A percentile compares a stretch with the other conserved stretches of the same genome.
These are phyloP conservation scores for Tholera decimalis DNA, from an alignment of 2,888 invertebrate species.

Conservation along the genomic window DNA sequence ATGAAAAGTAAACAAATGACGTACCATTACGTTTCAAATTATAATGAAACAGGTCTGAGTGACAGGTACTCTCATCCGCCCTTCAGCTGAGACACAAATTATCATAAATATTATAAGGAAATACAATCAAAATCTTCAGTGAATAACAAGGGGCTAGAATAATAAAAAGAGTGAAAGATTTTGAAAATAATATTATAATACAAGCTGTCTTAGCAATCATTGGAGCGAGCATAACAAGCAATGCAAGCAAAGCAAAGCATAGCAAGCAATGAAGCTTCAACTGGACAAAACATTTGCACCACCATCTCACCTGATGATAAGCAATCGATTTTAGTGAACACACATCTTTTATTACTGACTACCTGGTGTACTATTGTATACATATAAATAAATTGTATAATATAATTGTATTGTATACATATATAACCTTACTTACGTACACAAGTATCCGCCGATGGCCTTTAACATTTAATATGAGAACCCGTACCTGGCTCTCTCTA, in stretches of 20 bases:
- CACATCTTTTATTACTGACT: no score
- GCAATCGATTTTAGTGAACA: no score
- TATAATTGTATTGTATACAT: no score
- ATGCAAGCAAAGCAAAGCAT: no score
- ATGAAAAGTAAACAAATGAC: constrained; percentile 38
- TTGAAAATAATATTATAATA: constrained; percentile 1
- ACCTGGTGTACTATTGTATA: no score
- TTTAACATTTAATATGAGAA: constrained; percentile 9
- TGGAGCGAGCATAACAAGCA: no score
- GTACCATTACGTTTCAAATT: constrained; percentile 29
- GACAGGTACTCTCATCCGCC: constrained; percentile 34
- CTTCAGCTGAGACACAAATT: constrained; percentile 26
- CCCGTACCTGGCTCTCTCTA: constrained; percentile 21
- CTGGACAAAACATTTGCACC: no score
- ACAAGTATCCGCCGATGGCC: not conserved
- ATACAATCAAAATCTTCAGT: constrained; percentile 20
- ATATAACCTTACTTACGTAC: not conserved
- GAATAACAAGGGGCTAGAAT: constrained; percentile 4
- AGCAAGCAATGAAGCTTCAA: no score
- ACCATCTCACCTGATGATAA: no score
- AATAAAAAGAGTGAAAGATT: constrained; percentile 1
- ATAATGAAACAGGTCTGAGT: constrained; percentile 34
- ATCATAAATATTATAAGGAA: constrained; percentile 40
- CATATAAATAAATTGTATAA: no score
- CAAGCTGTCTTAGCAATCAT: no score